A percentile compares a stretch with the other conserved stretches of the same genome.
phyloP scores from a whole-genome alignment of 2,797 vertebrate genomes.

The Cyprinella venusta region DNA sequence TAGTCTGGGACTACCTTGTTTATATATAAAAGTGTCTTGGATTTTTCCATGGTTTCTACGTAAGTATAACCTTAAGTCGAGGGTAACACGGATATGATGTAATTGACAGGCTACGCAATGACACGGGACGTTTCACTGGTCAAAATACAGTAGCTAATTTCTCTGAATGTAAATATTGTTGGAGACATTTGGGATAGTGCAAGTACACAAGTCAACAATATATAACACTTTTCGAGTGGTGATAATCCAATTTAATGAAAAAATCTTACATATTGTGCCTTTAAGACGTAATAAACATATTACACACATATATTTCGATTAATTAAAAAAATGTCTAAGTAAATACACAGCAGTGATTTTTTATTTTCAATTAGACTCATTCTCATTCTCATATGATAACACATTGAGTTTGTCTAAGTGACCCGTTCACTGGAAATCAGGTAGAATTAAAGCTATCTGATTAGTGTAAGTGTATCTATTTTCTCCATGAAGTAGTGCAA shows the following conservation, averaged over 20 bases:
- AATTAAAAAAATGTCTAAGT: not conserved
- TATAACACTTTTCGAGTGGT: not conserved
- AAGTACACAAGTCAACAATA: not conserved
- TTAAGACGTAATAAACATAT: slow-evolving; percentile 6
- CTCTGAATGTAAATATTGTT: not conserved
- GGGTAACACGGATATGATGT: not conserved
- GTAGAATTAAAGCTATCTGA: not conserved
- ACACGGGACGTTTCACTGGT: not conserved
- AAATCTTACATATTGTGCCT: not conserved
- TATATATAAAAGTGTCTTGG: not conserved
- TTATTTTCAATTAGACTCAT: not conserved
- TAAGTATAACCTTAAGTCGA: not conserved
- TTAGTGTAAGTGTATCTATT: not conserved
- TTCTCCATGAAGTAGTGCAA: not conserved
- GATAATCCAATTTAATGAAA: not conserved
- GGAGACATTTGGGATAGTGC: not conserved
- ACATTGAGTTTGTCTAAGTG: not conserved
- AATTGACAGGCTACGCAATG: not conserved
- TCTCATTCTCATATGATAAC: not conserved
- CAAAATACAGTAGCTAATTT: not conserved
- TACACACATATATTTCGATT: not conserved
- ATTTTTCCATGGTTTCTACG: not conserved
- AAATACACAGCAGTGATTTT: too few species aligned
- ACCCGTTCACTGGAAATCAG: not conserved
- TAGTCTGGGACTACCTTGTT: not conserved